phyloP scores from a whole-genome alignment of 2,113 vertebrate species.

The Seriola dumerili region DNA sequence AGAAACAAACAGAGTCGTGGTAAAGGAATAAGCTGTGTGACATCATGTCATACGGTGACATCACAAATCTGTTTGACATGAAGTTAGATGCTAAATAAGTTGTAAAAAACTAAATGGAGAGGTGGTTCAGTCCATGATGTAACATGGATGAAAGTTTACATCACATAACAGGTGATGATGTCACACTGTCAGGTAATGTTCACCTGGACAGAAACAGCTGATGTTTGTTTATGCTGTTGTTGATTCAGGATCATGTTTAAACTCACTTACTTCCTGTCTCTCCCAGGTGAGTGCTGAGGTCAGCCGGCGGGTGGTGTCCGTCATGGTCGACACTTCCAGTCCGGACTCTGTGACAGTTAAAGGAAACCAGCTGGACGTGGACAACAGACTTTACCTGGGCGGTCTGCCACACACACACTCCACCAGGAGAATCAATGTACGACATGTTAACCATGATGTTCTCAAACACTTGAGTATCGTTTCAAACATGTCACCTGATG shows the following conservation, averaged over 20 bases:
- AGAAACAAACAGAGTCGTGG: no score
- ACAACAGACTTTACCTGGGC: slow-evolving; percentile 90
- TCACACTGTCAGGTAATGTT: no score
- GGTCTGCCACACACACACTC: slow-evolving; percentile 86
- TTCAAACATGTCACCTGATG: neutral
- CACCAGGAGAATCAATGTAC: slow-evolving; percentile 67
- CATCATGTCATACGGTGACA: no score
- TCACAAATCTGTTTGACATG: neutral
- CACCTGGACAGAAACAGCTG: no score
- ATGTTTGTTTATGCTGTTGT: neutral
- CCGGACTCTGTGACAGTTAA: slow-evolving; percentile 68
- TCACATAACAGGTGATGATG: no score
- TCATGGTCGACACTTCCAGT: slow-evolving; percentile 83
- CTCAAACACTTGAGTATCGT: neutral
- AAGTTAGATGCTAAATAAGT: neutral
- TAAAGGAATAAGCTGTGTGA: no score
- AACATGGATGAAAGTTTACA: neutral
- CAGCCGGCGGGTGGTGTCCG: slow-evolving; percentile 18
- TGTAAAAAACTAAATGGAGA: neutral
- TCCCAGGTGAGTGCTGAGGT: slow-evolving; percentile 67
- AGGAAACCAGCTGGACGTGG: slow-evolving; percentile 92
- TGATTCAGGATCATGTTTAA: neutral
- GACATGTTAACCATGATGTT: neutral
- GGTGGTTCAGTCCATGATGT: neutral
- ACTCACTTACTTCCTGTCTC: neutral